These are phyloP conservation scores for Holcopasites calliopsidis DNA, from an alignment of 1,140 invertebrate species.

Conservation along the genomic window DNA sequence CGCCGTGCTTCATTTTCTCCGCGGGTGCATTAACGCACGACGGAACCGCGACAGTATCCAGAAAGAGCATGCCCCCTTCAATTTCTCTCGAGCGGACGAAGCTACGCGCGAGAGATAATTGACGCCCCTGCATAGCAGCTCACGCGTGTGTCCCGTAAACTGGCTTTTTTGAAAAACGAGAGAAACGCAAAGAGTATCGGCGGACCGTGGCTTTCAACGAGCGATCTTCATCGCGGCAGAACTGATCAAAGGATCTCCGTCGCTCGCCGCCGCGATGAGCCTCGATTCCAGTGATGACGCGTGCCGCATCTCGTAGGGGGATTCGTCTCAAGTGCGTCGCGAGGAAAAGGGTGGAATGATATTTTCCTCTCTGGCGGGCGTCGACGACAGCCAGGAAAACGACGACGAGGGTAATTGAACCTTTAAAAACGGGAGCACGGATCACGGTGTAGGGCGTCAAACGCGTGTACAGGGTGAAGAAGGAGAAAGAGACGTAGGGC, in stretches of 20 bases:
- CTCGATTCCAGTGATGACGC: conserved; percentile 11
- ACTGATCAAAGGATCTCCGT: not conserved
- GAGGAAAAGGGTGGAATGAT: not conserved
- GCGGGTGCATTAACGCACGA: too few species aligned
- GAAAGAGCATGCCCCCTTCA: not conserved
- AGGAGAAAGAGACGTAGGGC: not conserved
- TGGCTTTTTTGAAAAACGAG: too few species aligned
- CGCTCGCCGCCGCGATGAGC: conserved; percentile 13
- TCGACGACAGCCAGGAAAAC: not conserved
- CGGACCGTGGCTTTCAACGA: not conserved
- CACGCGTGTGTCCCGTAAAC: not conserved
- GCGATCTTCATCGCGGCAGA: not conserved
- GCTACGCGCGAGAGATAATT: not conserved
- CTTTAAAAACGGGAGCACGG: conserved; percentile 55
- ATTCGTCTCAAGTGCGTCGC: conserved; percentile 17
- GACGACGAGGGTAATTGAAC: conserved; percentile 58
- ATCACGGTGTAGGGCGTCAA: conserved; percentile 17
- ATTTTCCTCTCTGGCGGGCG: not conserved
- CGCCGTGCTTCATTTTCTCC: not conserved
- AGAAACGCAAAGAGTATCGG: not conserved
- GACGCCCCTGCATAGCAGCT: not conserved
- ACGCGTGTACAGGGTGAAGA: conserved; percentile 33
- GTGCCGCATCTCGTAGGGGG: not conserved
- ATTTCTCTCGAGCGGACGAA: too few species aligned
- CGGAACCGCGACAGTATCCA: too few species aligned